A percentile compares a stretch with the other conserved stretches of the same genome.
phyloP scores from a whole-genome alignment of 2,797 vertebrate species.

The Anguilla obscura region DNA sequence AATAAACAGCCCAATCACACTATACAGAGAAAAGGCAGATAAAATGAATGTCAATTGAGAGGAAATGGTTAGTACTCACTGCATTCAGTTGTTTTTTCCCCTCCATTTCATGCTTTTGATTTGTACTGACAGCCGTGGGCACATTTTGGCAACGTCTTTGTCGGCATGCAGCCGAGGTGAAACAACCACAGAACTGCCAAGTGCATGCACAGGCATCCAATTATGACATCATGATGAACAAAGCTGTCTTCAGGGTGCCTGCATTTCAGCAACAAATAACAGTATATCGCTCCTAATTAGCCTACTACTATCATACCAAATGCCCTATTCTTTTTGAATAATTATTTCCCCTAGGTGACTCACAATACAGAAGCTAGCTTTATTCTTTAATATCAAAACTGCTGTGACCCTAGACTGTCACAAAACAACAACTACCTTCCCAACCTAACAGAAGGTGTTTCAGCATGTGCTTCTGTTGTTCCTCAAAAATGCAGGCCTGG shows the following conservation, averaged over 20 bases:
- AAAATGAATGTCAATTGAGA: background rate
- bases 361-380: background rate
- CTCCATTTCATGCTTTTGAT: constrained; percentile 1
- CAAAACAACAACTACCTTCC: background rate
- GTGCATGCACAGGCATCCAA: background rate
- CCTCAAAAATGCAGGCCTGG: background rate
- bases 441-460: background rate
- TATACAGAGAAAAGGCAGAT: background rate
- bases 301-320: background rate
- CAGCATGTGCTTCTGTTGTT: background rate
- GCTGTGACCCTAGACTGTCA: background rate
- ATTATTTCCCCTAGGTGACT: background rate
- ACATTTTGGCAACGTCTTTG: constrained; percentile 6
- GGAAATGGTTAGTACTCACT: background rate
- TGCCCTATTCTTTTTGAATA: background rate
- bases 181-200: background rate
- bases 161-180: background rate
- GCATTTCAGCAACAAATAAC: constrained; percentile 7
- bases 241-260: constrained; percentile 1
- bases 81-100: background rate
- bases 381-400: background rate
- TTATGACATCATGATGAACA: background rate
- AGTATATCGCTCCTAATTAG: background rate
- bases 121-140: constrained; percentile 13
- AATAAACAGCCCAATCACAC: background rate